A percentile compares a stretch with the other conserved stretches of the same genome.
Conservation (phyloP, 2,888 invertebrate genomes). For the Cynaeus angustus region DNA sequence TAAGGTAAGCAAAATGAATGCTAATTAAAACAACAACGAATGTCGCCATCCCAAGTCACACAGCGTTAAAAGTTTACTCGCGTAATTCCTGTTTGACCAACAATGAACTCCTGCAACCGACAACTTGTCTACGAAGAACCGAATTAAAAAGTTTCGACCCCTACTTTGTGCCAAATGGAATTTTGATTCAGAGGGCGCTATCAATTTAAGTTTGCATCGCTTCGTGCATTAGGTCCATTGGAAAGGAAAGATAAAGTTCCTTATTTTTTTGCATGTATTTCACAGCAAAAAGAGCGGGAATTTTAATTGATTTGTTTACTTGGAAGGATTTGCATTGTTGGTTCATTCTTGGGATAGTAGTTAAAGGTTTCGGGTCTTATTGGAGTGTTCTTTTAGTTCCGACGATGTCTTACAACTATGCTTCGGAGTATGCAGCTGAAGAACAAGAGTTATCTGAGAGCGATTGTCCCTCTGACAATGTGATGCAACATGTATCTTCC, state of each 20-base stretch:
- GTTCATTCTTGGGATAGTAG: too few species aligned
- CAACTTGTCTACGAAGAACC: conserved; percentile 39
- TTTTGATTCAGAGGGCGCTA: conserved; percentile 36
- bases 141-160: conserved; percentile 44
- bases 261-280: not conserved
- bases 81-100: conserved; percentile 28
- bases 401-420: conserved; percentile 43
- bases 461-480: conserved; percentile 34
- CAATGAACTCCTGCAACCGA: conserved; percentile 39
- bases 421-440: conserved; percentile 25
- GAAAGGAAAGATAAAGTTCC: not conserved
- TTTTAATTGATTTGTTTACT: too few species aligned
- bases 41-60: conserved; percentile 16
- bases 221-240: conserved; percentile 28
- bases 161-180: conserved; percentile 40
- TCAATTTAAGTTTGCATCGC: conserved; percentile 38
- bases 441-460: conserved; percentile 42
- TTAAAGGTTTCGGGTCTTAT: too few species aligned
- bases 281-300: not conserved
- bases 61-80: conserved; percentile 34
- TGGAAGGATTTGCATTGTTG: too few species aligned
- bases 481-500: conserved; percentile 18
- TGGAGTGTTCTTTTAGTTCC: not conserved
- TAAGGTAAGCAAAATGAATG: conserved; percentile 31
- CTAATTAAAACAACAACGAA: conserved; percentile 7